These are phyloP conservation scores for Nilaparvata lugens DNA, from an alignment of 1,140 invertebrate species.

Conservation along the genomic window DNA sequence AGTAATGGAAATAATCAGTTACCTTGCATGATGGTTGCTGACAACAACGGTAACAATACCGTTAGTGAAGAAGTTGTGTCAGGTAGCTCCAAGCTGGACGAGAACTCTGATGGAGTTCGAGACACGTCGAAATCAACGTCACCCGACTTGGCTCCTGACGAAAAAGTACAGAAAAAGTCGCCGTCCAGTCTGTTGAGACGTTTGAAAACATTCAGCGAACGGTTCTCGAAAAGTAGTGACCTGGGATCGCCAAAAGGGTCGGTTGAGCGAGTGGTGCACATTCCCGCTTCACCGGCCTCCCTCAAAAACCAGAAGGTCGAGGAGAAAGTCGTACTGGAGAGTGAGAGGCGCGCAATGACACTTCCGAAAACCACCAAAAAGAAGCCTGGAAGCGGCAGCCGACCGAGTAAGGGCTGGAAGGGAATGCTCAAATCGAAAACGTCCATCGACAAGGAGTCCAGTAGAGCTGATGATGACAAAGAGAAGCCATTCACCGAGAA, in stretches of 20 bases:
- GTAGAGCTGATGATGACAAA: neutral
- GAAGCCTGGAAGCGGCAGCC: slow-evolving; percentile 1
- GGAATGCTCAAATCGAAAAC: slow-evolving; percentile 7
- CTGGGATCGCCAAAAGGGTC: slow-evolving; percentile 13
- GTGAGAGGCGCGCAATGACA: slow-evolving; percentile 14
- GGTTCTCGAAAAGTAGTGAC: slow-evolving; percentile 13
- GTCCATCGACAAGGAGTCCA: slow-evolving; percentile 7
- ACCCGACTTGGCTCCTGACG: slow-evolving; percentile 6
- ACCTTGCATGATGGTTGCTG: neutral
- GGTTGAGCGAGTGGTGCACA: neutral
- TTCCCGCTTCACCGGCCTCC: slow-evolving; percentile 15
- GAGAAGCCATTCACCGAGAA: neutral
- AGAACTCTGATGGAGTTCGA: neutral
- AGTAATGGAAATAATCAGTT: neutral
- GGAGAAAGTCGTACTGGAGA: neutral
- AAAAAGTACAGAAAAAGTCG: slow-evolving; percentile 8
- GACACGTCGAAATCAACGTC: neutral
- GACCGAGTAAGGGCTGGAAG: slow-evolving; percentile 14
- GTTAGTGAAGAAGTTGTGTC: neutral
- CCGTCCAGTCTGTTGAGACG: slow-evolving; percentile 13
- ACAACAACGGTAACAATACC: neutral
- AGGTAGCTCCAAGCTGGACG: neutral
- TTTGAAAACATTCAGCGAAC: slow-evolving; percentile 11
- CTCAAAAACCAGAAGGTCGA: slow-evolving; percentile 13
- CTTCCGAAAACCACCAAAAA: slow-evolving; percentile 11